Base-by-base conservation (phyloP, 2,888 invertebrate genomes). In the Folsomia manolachei region DNA sequence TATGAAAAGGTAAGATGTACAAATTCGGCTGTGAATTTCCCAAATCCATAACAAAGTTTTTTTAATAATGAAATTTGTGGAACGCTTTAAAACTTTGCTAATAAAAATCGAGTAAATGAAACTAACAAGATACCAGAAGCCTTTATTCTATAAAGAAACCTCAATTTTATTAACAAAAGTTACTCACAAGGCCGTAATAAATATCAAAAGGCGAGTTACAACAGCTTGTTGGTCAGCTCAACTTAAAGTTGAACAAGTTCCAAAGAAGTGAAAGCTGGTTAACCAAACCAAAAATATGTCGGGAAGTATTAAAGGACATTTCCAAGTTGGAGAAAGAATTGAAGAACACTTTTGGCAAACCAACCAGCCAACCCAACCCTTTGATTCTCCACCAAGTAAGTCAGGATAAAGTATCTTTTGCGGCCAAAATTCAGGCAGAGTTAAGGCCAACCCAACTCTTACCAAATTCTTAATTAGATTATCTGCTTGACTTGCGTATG, bases 381-480 rank as follows among this genome's bases (percentile, higher is more conserved):
- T 56, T 56, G 56, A 56, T 56, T 56, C 56, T 56, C 21, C 56
- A 56, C 21, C 56, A 56, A 56, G 56, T 21, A 56, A 56, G 56
- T 21, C 21, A n/a, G 56, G 51, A n/a, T 19, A 21, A 56, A 56
- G 56, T 19, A 56, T 56, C 19, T 56, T n/a, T 39, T 39, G 39
- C 39, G 39, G 39, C 39, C 39, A 39, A 39, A 56, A 56, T 18
- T 56, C 56, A 21, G 56, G 7, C 56, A 56, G n/a, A 14, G 4
- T 56, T 7, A 39, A 39, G 14, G 39, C 39, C 39, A 39, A 39
- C 39, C 56, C 56, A 56, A 56, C 19, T 21, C 21, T n/a, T n/a
- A n/a, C 56, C 7, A 56, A 56, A 19, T 56, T 56, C 56, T 56
- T 56, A 56, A 56, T 56, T 56, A 56, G 56, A 56, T 56, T 56